phyloP scores from a whole-genome alignment of 2,888 invertebrate species.

The Eumacrocentrus americanus region DNA sequence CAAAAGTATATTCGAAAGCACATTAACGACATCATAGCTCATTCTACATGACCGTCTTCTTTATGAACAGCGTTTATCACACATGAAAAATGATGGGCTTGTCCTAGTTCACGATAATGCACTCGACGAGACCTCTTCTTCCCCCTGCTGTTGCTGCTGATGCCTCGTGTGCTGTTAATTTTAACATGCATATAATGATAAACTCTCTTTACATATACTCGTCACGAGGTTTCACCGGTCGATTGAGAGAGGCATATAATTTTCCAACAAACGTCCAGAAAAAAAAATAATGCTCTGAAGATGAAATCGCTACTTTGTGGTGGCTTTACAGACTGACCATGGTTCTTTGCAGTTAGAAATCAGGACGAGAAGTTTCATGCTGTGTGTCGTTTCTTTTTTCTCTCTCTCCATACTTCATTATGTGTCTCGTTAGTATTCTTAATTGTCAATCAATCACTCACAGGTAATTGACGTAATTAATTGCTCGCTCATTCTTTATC shows the following conservation, averaged over 20 bases:
- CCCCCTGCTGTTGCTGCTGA: background rate
- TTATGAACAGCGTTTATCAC: conserved; percentile 3
- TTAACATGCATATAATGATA: conserved; percentile 18
- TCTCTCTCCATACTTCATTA: background rate
- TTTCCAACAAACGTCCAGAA: conserved; percentile 1
- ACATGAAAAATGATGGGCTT: conserved; percentile 17
- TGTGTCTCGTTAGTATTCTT: conserved; percentile 3
- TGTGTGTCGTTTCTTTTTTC: background rate
- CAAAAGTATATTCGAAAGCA: background rate
- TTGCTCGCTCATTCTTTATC: background rate
- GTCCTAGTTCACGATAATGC: conserved; percentile 15
- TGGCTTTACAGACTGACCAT: background rate
- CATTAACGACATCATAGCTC: background rate
- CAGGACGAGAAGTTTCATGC: conserved; percentile 11
- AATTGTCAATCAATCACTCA: conserved; percentile 4
- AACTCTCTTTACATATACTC: conserved; percentile 1
- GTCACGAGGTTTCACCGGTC: conserved; percentile 4
- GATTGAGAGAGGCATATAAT: conserved; percentile 13
- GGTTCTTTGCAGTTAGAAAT: conserved; percentile 11
- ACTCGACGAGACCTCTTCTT: background rate
- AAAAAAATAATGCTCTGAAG: background rate
- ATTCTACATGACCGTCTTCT: background rate
- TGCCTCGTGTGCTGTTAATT: conserved; percentile 15
- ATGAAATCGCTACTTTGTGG: conserved; percentile 8
- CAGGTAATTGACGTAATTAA: conserved; percentile 4